Percentiles rank a stretch among this genome's conserved stretches.
Evolutionary conservation across 2,113 vertebrate species (phyloP).

Genomic region (Leptodactylus fuscus): DNA sequence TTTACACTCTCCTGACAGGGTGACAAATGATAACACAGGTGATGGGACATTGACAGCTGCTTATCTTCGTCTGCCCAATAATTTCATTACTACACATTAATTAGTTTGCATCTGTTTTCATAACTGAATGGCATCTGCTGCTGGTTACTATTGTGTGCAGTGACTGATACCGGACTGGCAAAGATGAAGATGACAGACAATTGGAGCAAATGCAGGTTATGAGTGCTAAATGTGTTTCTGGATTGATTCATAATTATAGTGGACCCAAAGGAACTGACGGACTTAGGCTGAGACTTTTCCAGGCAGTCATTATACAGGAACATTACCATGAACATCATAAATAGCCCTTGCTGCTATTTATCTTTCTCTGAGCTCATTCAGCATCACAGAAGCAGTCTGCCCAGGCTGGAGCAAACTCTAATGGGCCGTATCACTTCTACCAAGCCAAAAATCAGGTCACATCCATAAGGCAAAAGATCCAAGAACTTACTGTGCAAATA

Average conservation of each 20-base stretch:
- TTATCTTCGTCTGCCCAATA: conserved; percentile 55
- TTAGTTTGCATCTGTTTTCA: conserved; percentile 72
- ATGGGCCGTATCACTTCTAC: conserved; percentile 26
- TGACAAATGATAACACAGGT: conserved; percentile 63
- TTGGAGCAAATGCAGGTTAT: conserved; percentile 65
- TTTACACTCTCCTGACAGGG: conserved; percentile 52
- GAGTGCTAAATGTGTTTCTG: conserved; percentile 61
- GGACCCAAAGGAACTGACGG: conserved; percentile 41
- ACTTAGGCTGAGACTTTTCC: conserved; percentile 18
- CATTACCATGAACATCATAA: conserved; percentile 41
- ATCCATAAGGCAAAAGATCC: background rate
- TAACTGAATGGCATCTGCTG: conserved; percentile 71
- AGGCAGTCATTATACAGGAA: conserved; percentile 17
- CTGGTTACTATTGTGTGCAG: conserved; percentile 62
- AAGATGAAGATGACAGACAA: conserved; percentile 55
- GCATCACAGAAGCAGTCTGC: conserved; percentile 7
- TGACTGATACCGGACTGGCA: conserved; percentile 57
- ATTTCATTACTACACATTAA: conserved; percentile 63
- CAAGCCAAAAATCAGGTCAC: conserved; percentile 14
- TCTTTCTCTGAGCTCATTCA: conserved; percentile 17
- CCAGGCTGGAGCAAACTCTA: conserved; percentile 24
- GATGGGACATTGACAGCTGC: conserved; percentile 67
- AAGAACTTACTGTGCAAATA: conserved; percentile 3
- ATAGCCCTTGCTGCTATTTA: conserved; percentile 36
- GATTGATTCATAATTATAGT: conserved; percentile 66